phyloP scores from a whole-genome alignment of 2,113 vertebrate species.

The Chascanopsetta lugubris region DNA sequence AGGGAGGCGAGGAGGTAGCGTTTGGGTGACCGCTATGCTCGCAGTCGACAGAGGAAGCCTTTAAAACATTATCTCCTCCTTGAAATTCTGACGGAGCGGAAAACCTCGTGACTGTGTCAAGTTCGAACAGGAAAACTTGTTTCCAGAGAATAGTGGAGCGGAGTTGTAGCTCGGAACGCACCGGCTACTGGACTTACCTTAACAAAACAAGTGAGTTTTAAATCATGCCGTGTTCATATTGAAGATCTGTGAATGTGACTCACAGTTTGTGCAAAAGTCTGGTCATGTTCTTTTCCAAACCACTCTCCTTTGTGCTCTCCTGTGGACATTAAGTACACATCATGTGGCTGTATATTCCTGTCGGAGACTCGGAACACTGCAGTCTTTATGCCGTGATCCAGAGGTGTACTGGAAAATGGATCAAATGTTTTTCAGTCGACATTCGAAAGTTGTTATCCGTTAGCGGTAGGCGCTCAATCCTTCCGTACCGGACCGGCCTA shows the following conservation, averaged over 20 bases:
- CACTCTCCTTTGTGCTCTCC: constrained; percentile 29
- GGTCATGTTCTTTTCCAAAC: constrained; percentile 6
- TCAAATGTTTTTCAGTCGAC: neutral
- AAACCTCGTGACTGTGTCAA: constrained; percentile 62
- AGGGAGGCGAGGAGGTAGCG: constrained; percentile 6
- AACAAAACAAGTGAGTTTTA: neutral
- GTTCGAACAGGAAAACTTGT: neutral
- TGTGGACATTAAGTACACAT: constrained; percentile 32
- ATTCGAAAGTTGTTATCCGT: neutral
- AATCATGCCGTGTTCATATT: neutral
- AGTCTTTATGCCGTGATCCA: constrained; percentile 25
- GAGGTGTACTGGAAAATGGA: neutral
- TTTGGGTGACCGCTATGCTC: constrained; percentile 18
- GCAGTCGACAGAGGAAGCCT: constrained; percentile 46
- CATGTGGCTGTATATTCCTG: neutral
- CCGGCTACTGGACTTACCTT: neutral
- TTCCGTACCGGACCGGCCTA: neutral
- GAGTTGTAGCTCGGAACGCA: neutral
- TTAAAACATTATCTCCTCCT: constrained; percentile 52
- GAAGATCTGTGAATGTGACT: neutral
- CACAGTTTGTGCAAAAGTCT: neutral
- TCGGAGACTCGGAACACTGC: constrained; percentile 5
- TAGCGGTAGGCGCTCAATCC: neutral
- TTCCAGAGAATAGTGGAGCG: neutral
- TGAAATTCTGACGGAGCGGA: constrained; percentile 49